A percentile compares a stretch with the other conserved stretches of the same genome.
Evolutionary conservation across 1,140 invertebrate species (phyloP).

Genomic region (Gerris buenoi): DNA sequence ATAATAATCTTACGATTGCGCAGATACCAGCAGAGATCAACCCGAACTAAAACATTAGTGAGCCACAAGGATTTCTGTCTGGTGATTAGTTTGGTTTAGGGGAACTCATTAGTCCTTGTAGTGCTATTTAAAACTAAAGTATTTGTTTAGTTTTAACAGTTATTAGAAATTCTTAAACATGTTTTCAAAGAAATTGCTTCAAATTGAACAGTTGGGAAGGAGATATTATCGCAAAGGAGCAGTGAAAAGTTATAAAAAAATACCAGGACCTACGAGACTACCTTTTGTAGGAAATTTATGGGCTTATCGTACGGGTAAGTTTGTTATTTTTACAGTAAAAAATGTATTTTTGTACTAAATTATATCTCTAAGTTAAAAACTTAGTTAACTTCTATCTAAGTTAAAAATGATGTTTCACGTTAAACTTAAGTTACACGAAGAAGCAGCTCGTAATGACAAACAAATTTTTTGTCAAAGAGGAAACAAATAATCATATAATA

Average conservation of each 20-base stretch:
- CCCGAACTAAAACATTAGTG: too few relatives aligned
- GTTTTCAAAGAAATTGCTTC: background rate
- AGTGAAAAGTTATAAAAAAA: background rate
- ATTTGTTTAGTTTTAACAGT: too few relatives aligned
- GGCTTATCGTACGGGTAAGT: background rate
- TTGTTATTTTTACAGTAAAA: background rate
- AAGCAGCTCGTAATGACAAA: background rate
- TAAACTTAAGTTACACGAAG: background rate
- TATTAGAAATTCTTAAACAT: too few relatives aligned
- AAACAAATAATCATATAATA: background rate
- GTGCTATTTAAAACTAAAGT: too few relatives aligned
- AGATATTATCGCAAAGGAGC: constrained; percentile 22
- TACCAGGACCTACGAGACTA: background rate
- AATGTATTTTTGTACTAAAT: too few relatives aligned
- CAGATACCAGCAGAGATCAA: too few relatives aligned
- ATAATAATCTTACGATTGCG: too few relatives aligned
- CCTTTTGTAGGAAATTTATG: constrained; percentile 1
- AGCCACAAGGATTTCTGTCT: too few relatives aligned
- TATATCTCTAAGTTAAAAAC: too few relatives aligned
- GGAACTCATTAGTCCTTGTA: too few relatives aligned
- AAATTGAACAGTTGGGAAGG: background rate
- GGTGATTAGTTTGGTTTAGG: too few relatives aligned
- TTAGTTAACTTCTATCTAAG: too few relatives aligned
- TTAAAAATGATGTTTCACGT: background rate
- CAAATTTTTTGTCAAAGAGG: background rate